These are phyloP conservation scores for Lophius americanus DNA, from an alignment of 2,797 vertebrate species.

Conservation along the genomic window DNA sequence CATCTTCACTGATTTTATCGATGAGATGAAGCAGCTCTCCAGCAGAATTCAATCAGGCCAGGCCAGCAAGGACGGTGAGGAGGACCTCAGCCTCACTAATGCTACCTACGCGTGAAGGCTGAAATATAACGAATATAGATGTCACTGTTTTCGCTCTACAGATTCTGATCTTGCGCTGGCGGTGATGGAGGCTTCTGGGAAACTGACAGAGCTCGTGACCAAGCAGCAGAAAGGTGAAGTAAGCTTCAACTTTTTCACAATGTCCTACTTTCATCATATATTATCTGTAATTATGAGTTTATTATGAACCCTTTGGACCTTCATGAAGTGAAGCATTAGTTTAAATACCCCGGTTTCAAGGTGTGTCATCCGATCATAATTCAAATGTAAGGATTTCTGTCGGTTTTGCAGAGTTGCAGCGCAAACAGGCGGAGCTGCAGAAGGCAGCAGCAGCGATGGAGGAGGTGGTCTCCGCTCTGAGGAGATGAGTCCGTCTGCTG, in stretches of 20 bases:
- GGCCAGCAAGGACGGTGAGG: constrained; percentile 77
- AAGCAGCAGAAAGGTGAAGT: constrained; percentile 70
- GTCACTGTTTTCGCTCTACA: constrained; percentile 45
- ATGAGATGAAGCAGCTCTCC: constrained; percentile 60
- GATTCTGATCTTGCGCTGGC: constrained; percentile 70
- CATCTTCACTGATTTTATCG: constrained; percentile 69
- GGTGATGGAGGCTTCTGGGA: constrained; percentile 74
- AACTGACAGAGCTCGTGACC: constrained; percentile 57
- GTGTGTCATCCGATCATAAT: no score
- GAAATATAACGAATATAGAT: not conserved
- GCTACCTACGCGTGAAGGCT: not conserved
- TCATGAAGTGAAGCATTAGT: no score
- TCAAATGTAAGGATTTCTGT: not conserved
- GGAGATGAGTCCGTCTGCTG: constrained; percentile 24
- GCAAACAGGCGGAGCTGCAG: constrained; percentile 57
- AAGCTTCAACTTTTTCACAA: not conserved
- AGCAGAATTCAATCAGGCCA: constrained; percentile 64
- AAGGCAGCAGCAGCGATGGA: constrained; percentile 59
- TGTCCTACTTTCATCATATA: no score
- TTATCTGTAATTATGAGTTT: no score
- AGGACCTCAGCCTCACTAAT: not conserved
- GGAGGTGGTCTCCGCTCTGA: constrained; percentile 48
- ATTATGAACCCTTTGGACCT: no score
- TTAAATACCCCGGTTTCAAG: no score
- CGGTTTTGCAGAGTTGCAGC: constrained; percentile 68